Percentiles rank a stretch among this genome's conserved stretches.
These are phyloP conservation scores for Amphiprion clarkii DNA, from an alignment of 2,797 vertebrate species.

Conservation along the genomic window DNA sequence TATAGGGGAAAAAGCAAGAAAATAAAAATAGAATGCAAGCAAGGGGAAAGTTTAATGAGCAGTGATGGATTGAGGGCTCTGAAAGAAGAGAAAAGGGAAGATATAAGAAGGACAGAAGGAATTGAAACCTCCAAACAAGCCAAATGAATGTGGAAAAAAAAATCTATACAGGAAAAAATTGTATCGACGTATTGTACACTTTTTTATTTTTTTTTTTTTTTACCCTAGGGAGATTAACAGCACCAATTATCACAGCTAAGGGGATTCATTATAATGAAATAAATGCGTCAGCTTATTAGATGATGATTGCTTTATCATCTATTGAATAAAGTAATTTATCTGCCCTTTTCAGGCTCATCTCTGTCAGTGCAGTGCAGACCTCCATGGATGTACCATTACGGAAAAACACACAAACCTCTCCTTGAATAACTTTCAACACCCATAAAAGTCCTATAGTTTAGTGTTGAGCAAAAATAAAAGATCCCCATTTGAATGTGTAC, in stretches of 20 bases:
- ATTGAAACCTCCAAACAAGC: slow-evolving; percentile 1
- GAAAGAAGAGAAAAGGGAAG: not conserved
- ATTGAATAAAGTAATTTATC: slow-evolving; percentile 5
- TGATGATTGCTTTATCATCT: not conserved
- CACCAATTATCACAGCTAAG: not conserved
- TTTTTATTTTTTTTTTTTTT: not conserved
- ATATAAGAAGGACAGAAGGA: not conserved
- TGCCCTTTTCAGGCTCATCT: not conserved
- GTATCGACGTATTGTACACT: not conserved
- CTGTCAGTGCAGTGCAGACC: not conserved
- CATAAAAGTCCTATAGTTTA: no score
- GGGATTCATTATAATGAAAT: not conserved
- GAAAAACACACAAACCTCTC: not conserved
- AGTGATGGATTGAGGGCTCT: slow-evolving; percentile 7
- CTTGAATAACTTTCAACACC: no score
- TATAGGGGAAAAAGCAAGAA: slow-evolving; percentile 17
- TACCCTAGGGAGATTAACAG: not conserved
- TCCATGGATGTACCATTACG: not conserved
- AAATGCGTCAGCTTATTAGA: not conserved
- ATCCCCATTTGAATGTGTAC: not conserved
- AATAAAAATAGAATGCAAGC: slow-evolving; percentile 55
- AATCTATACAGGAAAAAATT: not conserved
- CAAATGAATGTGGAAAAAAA: not conserved
- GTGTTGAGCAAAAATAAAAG: not conserved
- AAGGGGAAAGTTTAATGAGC: slow-evolving; percentile 18